Evolutionary conservation across 1,140 invertebrate genomes (phyloP), one percentile per base, ranked within the genome.

Genomic region (Drosophila bocki): DNA sequence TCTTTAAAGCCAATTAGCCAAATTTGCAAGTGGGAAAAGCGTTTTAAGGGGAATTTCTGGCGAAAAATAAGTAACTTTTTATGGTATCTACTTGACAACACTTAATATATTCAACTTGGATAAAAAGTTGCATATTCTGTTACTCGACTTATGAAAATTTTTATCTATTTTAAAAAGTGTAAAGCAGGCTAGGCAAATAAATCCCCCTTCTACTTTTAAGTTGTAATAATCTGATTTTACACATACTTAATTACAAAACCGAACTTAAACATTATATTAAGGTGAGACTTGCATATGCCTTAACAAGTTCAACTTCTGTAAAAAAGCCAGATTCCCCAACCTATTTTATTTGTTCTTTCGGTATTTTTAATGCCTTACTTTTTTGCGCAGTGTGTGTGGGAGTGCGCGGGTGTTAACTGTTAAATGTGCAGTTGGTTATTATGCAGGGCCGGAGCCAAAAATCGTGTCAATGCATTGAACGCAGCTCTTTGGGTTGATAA

Each of bases 381-480:
- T 51, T 63, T 67, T 13, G 32, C 11, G 15, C 59, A 53, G 48
- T 83, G 60, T 15, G 13, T 42, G 32, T 64, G 33, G 41, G 45
- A 67, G 12, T 56, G 57, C 22, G 68, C 70, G 53, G 53, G 67
- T 63, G 70, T 61, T 82, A 80, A 83, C 80, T 76, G 83, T 72
- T 76, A 78, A 60, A 57, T 75, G 61, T 80, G 69, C 69, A 84
- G 77, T 68, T 72, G 72, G 75, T 64, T 72, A 88, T 87, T 77
- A 79, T 90, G 80, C 78, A 59, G 76, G 78, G 51, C 69, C 53
- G 22, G 45, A 75, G 74, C 84, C 84, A 90, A 88, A 86, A 88
- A 78, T 78, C 62, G 81, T 90, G 80, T 90, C 85, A 90, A 81
- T 88, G 85, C 85, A 88, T 82, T 84, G 75, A 87, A 82, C 75